These are phyloP conservation scores for Andrena cerasifolii DNA, from an alignment of 1,140 invertebrate genomes.

Conservation along the genomic window DNA sequence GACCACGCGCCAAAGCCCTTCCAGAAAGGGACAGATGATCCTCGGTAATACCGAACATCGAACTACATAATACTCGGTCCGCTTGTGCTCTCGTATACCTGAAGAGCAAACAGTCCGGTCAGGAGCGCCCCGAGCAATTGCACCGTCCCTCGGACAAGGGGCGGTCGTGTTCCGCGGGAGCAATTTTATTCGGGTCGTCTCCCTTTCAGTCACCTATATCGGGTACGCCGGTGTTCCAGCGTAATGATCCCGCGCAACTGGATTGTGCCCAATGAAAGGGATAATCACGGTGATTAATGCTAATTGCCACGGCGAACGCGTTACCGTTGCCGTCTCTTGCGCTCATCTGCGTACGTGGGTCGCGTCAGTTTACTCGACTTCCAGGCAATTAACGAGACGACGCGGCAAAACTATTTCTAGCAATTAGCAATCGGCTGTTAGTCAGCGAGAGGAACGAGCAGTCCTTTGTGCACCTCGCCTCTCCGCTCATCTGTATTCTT, in stretches of 20 bases:
- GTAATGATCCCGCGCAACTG: neutral
- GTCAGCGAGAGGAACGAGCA: conserved; percentile 10
- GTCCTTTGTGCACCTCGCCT: conserved; percentile 15
- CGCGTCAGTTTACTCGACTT: neutral
- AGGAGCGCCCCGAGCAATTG: neutral
- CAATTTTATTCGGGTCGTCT: neutral
- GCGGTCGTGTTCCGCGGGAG: neutral
- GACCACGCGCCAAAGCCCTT: neutral
- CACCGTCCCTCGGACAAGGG: neutral
- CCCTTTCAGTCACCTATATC: neutral
- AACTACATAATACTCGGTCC: neutral
- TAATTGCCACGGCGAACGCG: neutral
- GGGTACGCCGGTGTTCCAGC: neutral
- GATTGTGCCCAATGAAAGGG: neutral
- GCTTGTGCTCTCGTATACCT: neutral
- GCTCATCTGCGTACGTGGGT: neutral
- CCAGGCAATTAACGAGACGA: conserved; percentile 24
- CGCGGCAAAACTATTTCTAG: conserved; percentile 39
- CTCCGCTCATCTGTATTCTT: neutral
- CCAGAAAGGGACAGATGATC: neutral
- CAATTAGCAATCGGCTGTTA: conserved; percentile 47
- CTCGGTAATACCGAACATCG: neutral
- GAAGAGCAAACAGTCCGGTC: neutral
- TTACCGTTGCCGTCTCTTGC: conserved; percentile 3
- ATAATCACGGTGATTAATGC: conserved; percentile 2